Conservation (phyloP, 2,888 invertebrate species). For the Dryomyza anilis region DNA sequence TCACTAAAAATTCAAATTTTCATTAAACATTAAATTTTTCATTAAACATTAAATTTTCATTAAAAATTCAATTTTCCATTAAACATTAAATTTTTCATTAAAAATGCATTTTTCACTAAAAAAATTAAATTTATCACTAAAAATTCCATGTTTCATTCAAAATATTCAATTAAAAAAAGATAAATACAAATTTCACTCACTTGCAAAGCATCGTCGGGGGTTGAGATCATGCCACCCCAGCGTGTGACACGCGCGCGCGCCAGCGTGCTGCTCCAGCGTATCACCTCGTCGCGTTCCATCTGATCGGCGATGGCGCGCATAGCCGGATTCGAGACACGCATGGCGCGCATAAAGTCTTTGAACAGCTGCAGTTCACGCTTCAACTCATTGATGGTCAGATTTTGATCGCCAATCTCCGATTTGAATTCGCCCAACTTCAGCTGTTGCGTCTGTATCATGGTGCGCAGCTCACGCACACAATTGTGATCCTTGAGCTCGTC, state of each 20-base stretch:
- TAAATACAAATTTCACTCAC: too few species aligned
- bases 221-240: constrained; percentile 99
- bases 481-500: constrained; percentile 94
- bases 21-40: too few species aligned
- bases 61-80: too few species aligned
- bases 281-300: constrained; percentile 92
- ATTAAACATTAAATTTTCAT: too few species aligned
- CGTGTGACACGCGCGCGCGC: constrained; percentile 87
- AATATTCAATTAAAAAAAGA: background rate
- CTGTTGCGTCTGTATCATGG: constrained; percentile 83
- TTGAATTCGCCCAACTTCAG: constrained; percentile 86
- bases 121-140: too few species aligned
- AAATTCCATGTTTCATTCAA: background rate
- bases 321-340: constrained; percentile 89
- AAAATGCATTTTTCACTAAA: too few species aligned
- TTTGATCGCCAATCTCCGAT: constrained; percentile 83
- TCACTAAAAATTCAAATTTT: too few species aligned
- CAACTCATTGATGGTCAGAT: constrained; percentile 86
- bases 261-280: constrained; percentile 84
- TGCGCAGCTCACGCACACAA: constrained; percentile 86
- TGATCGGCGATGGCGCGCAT: constrained; percentile 92
- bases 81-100: too few species aligned
- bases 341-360: constrained; percentile 92
- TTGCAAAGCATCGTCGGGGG: constrained; percentile 92
- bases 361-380: constrained; percentile 85